Base-by-base conservation (phyloP, 2,888 invertebrate genomes). In the Epirrhoe alternata region DNA sequence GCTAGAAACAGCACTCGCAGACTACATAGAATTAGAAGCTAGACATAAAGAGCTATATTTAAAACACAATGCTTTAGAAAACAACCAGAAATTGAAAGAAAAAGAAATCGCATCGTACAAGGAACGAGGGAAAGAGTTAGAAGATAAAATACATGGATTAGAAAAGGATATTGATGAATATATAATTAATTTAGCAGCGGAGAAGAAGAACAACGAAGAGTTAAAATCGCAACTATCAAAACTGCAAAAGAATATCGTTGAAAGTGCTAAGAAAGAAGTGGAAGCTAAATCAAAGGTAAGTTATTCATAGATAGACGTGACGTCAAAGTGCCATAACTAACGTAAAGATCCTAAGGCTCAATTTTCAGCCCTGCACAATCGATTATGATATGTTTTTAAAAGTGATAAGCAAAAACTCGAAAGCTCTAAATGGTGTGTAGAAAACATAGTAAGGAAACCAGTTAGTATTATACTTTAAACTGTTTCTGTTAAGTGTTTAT, bases 21-120 rank as follows among this genome's bases (percentile, higher is more conserved):
- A 94, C 72, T 94, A 93, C 70, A 88, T 94, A 31, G 91, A 94
- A 50, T 86, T 94, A 73, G 93, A 94, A 68, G 85, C 88, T 45
- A 86, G 86, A 71, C 80, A 87, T 58, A 91, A 89, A 73, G 85
- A 86, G 50, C 61, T 89, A 50, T 74, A 78, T 63, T 70, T 61
- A 1, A 87, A 88, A 71, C 70, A 80, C 30, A 77, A 71, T 12
- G 47, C 66, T 33, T 67, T 85, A 51, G 84, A 88, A 74, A 83
- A 76, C 35, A 86, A 90, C 17, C 61, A 87, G 0, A 90, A 86
- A 80, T 76, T 38, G 17, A 86, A 83, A 77, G 85, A 94, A 75
- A 89, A 90, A 66, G 94, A 95, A 74, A 86, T 95, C 57, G 66
- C 80, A 1, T 77, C 83, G 4, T 85, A 92, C 38, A 92, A 93